Percentiles rank a stretch among this genome's conserved stretches.
phyloP scores from a whole-genome alignment of 1,140 invertebrate species.

The Heliothis subflexa region DNA sequence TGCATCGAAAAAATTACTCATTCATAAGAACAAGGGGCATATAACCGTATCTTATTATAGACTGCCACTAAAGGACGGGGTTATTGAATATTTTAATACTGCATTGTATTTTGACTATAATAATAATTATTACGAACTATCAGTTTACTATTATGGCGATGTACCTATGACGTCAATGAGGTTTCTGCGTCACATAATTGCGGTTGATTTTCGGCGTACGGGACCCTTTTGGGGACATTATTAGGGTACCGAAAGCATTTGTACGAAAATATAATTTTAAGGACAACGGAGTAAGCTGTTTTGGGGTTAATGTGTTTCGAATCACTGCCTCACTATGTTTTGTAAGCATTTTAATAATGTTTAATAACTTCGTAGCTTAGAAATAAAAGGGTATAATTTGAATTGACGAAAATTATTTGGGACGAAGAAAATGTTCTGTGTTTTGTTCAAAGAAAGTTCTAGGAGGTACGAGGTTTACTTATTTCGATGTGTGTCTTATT shows the following conservation, averaged over 20 bases:
- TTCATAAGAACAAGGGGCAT: neutral
- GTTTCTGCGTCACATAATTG: slow-evolving; percentile 52
- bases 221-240: slow-evolving; percentile 46
- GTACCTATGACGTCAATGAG: slow-evolving; percentile 1
- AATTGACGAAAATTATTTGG: too few species aligned
- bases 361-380: slow-evolving; percentile 47
- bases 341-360: slow-evolving; percentile 55
- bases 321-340: slow-evolving; percentile 49
- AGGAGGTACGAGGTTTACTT: too few species aligned
- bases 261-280: slow-evolving; percentile 43
- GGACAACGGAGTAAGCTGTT: slow-evolving; percentile 56
- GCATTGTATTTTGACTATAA: neutral
- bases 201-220: slow-evolving; percentile 47
- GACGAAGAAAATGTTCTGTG: too few species aligned
- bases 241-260: slow-evolving; percentile 45
- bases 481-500: too few species aligned
- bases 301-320: slow-evolving; percentile 59
- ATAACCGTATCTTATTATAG: slow-evolving; percentile 4
- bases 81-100: slow-evolving; percentile 9
- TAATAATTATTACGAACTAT: neutral
- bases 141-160: neutral
- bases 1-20: neutral
- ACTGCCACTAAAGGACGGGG: neutral
- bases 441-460: too few species aligned
- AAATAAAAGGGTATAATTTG: neutral